Conservation (phyloP, 2,888 invertebrate species). For the Ypsolopha sequella region DNA sequence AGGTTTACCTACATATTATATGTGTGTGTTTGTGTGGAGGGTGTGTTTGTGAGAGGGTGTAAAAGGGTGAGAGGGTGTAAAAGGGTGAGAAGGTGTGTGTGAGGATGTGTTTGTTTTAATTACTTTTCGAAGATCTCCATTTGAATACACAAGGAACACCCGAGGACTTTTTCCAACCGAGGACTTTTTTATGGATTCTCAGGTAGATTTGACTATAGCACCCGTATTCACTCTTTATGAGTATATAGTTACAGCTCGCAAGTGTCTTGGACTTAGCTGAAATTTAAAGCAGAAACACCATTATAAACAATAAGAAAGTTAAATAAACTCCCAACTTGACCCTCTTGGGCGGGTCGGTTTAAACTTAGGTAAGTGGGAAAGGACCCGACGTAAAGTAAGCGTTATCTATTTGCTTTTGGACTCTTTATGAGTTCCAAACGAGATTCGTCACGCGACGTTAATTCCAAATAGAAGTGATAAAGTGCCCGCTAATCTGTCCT, state of each 20-base stretch:
- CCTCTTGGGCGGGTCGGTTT: constrained; percentile 31
- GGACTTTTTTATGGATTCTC: too few relatives aligned
- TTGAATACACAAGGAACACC: too few relatives aligned
- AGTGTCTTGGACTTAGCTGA: constrained; percentile 1
- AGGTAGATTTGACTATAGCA: too few relatives aligned
- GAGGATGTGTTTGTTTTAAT: too few relatives aligned
- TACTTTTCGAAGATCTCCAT: too few relatives aligned
- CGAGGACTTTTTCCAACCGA: too few relatives aligned
- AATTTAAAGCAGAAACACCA: constrained; percentile 48
- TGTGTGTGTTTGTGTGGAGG: too few relatives aligned
- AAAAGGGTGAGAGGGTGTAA: too few relatives aligned
- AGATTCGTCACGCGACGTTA: constrained; percentile 70
- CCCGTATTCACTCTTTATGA: too few relatives aligned
- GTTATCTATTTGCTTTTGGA: constrained; percentile 69
- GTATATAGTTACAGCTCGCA: constrained; percentile 1
- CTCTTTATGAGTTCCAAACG: constrained; percentile 70
- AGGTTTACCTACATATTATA: too few relatives aligned
- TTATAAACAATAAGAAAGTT: constrained; percentile 60
- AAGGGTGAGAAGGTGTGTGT: too few relatives aligned
- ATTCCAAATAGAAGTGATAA: constrained; percentile 69
- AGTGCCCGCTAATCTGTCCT: constrained; percentile 69
- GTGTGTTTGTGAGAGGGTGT: too few relatives aligned
- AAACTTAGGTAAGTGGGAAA: constrained; percentile 63
- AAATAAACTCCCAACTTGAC: constrained; percentile 53
- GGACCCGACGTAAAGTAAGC: constrained; percentile 61